Percentiles rank a stretch among this genome's conserved stretches.
These are phyloP conservation scores for Centrocercus urophasianus DNA, from an alignment of 2,113 vertebrate species.

Conservation along the genomic window DNA sequence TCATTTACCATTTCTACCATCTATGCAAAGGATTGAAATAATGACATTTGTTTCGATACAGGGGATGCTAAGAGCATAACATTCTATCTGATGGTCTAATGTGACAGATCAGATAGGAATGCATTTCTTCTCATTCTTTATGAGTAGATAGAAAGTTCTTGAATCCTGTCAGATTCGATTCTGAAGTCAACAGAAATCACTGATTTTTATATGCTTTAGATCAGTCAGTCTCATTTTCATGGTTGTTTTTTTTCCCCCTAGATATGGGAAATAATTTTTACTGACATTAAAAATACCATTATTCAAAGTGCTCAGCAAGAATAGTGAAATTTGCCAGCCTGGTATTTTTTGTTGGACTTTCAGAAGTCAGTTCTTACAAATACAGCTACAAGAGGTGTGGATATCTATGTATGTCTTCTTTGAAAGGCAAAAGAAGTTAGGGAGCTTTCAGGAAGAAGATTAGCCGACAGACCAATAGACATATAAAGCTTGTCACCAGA, in stretches of 20 bases:
- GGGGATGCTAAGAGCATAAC: neutral
- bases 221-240: neutral
- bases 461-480: neutral
- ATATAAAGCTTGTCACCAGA: neutral
- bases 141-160: slow-evolving; percentile 14
- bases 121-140: neutral
- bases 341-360: neutral
- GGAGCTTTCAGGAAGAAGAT: neutral
- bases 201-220: neutral
- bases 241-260: neutral
- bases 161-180: slow-evolving; percentile 13
- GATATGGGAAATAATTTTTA: neutral
- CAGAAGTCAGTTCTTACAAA: neutral
- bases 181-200: neutral
- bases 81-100: neutral
- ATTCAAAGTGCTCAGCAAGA: neutral
- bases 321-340: neutral
- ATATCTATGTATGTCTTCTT: neutral
- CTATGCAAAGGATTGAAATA: neutral
- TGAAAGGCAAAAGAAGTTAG: neutral
- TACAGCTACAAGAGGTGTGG: neutral
- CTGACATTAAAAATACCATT: neutral
- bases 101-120: neutral
- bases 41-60: neutral
- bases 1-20: neutral